phyloP scores from a whole-genome alignment of 2,113 vertebrate genomes.

The Plotosus lineatus region DNA sequence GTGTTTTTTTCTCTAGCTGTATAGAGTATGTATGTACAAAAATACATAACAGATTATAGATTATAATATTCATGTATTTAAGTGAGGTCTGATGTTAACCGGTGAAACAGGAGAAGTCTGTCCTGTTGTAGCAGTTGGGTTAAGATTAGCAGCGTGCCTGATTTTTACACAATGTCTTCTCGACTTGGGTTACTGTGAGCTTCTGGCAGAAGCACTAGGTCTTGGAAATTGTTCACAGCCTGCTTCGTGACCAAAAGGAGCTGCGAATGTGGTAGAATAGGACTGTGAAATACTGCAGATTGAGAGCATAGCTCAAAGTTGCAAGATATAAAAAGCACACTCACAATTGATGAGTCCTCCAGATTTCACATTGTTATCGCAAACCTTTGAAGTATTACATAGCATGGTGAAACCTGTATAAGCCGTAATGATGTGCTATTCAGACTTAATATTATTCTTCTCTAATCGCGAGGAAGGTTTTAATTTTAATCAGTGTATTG shows the following conservation, averaged over 20 bases:
- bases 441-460: background rate
- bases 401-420: background rate
- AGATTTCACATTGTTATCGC: background rate
- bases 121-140: background rate
- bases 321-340: background rate
- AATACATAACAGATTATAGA: background rate
- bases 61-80: background rate
- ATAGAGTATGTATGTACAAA: background rate
- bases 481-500: background rate
- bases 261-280: constrained; percentile 32
- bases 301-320: constrained; percentile 7
- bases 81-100: background rate
- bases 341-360: background rate
- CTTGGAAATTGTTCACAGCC: constrained; percentile 35
- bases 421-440: background rate
- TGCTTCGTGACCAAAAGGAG: constrained; percentile 48
- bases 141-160: constrained; percentile 23
- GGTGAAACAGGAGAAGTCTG: background rate
- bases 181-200: constrained; percentile 34
- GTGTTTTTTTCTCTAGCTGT: constrained; percentile 13
- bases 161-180: constrained; percentile 14
- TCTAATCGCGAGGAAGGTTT: background rate
- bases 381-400: background rate
- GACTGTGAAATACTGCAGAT: constrained; percentile 25
- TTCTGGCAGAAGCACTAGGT: constrained; percentile 21